Evolutionary conservation across 2,113 vertebrate species (phyloP).

Genomic region (Carlito syrichta): DNA sequence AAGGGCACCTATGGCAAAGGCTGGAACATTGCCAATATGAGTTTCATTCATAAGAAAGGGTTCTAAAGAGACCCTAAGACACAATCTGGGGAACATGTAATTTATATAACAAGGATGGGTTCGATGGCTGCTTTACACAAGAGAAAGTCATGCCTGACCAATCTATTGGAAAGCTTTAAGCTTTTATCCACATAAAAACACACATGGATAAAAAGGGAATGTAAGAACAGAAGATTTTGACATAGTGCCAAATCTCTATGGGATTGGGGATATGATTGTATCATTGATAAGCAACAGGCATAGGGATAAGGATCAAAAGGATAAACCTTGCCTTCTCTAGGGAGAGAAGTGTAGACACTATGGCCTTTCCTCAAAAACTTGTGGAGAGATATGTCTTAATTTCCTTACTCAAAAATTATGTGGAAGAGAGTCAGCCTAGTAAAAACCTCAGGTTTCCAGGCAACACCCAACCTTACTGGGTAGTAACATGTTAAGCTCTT

Average conservation of each 20-base stretch:
- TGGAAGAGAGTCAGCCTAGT: constrained; percentile 46
- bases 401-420: constrained; percentile 40
- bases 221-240: not conserved
- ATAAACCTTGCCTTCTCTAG: constrained; percentile 9
- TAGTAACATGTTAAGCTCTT: constrained; percentile 64
- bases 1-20: not conserved
- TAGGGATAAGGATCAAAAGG: not conserved
- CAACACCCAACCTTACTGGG: constrained; percentile 51
- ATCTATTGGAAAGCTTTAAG: not conserved
- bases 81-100: not conserved
- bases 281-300: not conserved
- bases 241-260: not conserved
- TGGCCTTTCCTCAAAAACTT: not conserved
- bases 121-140: not conserved
- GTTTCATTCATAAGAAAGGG: not conserved
- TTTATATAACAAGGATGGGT: not conserved
- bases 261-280: not conserved
- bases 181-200: not conserved
- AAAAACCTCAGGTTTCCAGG: constrained; percentile 64
- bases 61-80: not conserved
- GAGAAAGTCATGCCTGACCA: not conserved
- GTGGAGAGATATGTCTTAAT: not conserved
- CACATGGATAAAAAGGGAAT: not conserved
- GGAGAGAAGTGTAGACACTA: not conserved
- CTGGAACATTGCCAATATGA: not conserved